Percentiles rank a stretch among this genome's conserved stretches.
Evolutionary conservation across 2,113 vertebrate genomes (phyloP).

Genomic region (Rallus limicola): DNA sequence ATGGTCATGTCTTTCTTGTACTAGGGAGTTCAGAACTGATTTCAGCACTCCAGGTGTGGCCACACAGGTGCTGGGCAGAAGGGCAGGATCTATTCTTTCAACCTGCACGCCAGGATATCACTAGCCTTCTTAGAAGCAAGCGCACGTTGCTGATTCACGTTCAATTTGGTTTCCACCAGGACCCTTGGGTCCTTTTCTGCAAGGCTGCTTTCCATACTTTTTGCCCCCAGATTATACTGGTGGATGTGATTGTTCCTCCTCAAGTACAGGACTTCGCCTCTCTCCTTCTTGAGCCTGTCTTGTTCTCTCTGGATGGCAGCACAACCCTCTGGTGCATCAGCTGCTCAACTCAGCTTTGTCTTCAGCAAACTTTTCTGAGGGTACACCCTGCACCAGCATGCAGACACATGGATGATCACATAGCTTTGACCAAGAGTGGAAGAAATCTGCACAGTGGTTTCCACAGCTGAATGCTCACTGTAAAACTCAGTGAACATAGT

Average conservation of each 20-base stretch:
- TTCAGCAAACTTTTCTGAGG: not conserved
- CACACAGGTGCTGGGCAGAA: not conserved
- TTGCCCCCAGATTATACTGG: not conserved
- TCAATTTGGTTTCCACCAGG: not conserved
- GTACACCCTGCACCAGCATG: not conserved
- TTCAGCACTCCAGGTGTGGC: not conserved
- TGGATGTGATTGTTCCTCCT: not conserved
- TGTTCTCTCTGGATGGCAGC: not conserved
- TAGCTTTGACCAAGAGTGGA: not conserved
- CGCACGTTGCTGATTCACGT: not conserved
- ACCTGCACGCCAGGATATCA: not conserved
- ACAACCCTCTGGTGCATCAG: too few species aligned
- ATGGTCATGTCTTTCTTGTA: not conserved
- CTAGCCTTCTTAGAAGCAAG: not conserved
- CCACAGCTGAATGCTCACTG: rapidly evolving
- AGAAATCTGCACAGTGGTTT: not conserved
- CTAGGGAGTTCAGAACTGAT: not conserved
- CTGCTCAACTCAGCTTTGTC: not conserved
- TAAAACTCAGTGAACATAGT: not conserved
- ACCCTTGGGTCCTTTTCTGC: not conserved
- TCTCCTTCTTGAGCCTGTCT: not conserved
- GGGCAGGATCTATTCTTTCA: not conserved
- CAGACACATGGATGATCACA: not conserved
- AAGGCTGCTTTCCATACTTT: not conserved
- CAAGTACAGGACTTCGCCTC: not conserved